Evolutionary conservation across 1,140 invertebrate genomes (phyloP).

Genomic region (Drosophila paulistorum): DNA sequence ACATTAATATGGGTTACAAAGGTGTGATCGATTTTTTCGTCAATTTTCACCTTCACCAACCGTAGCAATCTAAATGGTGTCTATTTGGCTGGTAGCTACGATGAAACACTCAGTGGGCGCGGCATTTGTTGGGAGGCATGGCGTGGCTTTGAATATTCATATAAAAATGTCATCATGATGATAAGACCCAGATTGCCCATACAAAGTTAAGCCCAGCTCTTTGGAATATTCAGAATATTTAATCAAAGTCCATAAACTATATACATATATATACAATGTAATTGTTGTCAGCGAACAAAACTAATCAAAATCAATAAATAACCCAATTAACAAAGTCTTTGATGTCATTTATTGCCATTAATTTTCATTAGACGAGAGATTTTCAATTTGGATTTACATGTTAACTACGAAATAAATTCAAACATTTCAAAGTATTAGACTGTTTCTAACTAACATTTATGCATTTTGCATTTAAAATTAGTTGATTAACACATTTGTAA

Average conservation of each 20-base stretch:
- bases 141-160: constrained; percentile 68
- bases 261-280: too few species aligned
- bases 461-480: neutral
- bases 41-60: neutral
- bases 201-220: constrained; percentile 4
- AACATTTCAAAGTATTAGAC: too few species aligned
- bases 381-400: too few species aligned
- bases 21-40: neutral
- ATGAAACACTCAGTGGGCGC: constrained; percentile 60
- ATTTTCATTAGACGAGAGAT: too few species aligned
- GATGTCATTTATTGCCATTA: too few species aligned
- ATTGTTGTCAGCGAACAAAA: too few species aligned
- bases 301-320: neutral
- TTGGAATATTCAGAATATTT: too few species aligned
- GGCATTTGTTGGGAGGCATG: constrained; percentile 69
- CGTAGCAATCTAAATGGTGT: constrained; percentile 64
- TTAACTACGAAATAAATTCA: too few species aligned
- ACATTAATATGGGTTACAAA: neutral
- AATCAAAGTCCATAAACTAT: too few species aligned
- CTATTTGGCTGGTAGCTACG: constrained; percentile 53
- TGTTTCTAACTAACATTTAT: neutral
- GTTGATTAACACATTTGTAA: neutral
- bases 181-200: constrained; percentile 59
- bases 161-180: constrained; percentile 61
- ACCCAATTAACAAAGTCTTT: too few species aligned